Conservation (phyloP, 2,113 vertebrate genomes). For the Mormyrus iriodes region DNA sequence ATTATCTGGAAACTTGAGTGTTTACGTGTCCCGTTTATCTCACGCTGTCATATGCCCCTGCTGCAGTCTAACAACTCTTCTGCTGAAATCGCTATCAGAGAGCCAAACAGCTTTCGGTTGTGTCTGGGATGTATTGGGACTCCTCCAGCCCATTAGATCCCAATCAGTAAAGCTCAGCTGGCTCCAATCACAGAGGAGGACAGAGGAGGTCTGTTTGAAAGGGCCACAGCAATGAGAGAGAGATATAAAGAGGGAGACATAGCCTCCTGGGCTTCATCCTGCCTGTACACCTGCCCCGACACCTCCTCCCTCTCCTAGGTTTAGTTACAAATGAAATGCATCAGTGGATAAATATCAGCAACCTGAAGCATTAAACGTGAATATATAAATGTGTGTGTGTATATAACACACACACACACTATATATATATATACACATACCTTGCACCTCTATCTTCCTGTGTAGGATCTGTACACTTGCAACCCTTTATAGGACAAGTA, state of each 20-base stretch:
- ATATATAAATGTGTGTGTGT: not conserved
- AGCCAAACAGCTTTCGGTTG: not conserved
- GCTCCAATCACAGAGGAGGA: not conserved
- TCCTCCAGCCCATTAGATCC: slow-evolving; percentile 3
- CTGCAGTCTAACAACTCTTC: not conserved
- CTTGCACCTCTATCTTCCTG: not conserved
- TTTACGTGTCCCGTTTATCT: not conserved
- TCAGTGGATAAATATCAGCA: not conserved
- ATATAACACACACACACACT: no score
- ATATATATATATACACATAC: no score
- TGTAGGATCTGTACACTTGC: not conserved
- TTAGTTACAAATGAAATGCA: not conserved
- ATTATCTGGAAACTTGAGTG: not conserved
- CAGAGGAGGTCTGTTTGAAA: not conserved
- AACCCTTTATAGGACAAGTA: not conserved
- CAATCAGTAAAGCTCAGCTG: not conserved
- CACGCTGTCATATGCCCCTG: not conserved
- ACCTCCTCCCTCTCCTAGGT: not conserved
- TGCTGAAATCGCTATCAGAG: not conserved
- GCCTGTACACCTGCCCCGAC: not conserved
- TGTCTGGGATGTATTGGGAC: not conserved
- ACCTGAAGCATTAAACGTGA: not conserved
- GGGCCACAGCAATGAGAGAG: not conserved
- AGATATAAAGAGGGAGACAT: not conserved
- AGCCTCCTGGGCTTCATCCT: not conserved